Evolutionary conservation across 2,888 invertebrate genomes (phyloP), one percentile per base, ranked within the genome.

Genomic region (Electrophaes corylata): DNA sequence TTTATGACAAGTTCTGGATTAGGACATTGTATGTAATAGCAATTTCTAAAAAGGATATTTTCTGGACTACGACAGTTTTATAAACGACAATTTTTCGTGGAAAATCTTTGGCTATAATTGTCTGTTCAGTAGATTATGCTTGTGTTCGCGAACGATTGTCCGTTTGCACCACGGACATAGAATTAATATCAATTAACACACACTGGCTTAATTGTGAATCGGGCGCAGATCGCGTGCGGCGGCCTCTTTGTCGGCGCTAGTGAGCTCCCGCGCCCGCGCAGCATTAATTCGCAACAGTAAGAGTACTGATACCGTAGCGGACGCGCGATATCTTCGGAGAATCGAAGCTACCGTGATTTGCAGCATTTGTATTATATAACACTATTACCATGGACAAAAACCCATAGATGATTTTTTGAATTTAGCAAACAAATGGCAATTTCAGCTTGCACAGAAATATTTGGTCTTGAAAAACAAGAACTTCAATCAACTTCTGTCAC

Each of bases 181-280:
- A 86, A 89, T 91, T 91, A 91, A 89, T 90, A 88, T 86, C 90
- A 91, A 91, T 91, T 91, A 91, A 88, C 90, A 87, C 89, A 90
- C 89, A 85, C 90, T 83, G 88, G 83, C 87, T 88, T 91, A 91
- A 91, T 91, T 88, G 89, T 88, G 89, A 86, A 86, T 88, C 88
- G 84, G 84, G 86, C 79, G 77, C 76, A 80, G 82, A 79, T 88
- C 89, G 90, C 91, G 90, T 90, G 91, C 87, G 88, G 89, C 90
- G 89, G 88, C 75, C 69, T 71, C 89, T 91, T 91, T 91, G 91
- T 87, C 88, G 89, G 90, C 78, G 65, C 69, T 71, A 78, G 73
- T 76, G 78, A 79, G 73, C 76, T 47, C 51, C 49, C 73, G 73
- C 70, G 70, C 72, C 72, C 73, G 81, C 82, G 83, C 79, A 66